These are phyloP conservation scores for Agelastica alni DNA, from an alignment of 2,888 invertebrate species.

Conservation along the genomic window DNA sequence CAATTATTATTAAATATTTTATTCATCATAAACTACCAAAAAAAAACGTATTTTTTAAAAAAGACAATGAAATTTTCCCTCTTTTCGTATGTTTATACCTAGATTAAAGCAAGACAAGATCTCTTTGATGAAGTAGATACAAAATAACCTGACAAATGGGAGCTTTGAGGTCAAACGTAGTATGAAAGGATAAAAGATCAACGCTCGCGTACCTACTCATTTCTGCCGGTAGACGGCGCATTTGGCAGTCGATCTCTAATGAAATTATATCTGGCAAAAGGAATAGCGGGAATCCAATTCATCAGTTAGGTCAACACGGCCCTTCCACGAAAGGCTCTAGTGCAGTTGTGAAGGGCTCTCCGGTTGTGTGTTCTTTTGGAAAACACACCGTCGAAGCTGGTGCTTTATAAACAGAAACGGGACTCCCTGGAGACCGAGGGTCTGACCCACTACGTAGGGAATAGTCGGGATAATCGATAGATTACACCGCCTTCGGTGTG, in stretches of 20 bases:
- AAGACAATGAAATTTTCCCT: too few relatives aligned
- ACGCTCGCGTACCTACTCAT: conserved; percentile 13
- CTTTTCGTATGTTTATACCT: too few relatives aligned
- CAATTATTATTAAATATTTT: too few relatives aligned
- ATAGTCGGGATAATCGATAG: conserved; percentile 49
- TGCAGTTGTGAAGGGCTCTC: conserved; percentile 34
- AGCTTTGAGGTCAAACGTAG: too few relatives aligned
- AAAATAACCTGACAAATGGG: too few relatives aligned
- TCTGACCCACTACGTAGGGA: conserved; percentile 47
- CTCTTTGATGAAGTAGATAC: too few relatives aligned
- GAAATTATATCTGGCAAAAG: conserved; percentile 36
- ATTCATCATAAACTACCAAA: too few relatives aligned
- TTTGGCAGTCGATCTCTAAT: conserved; percentile 29
- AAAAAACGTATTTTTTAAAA: too few relatives aligned
- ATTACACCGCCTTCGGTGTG: too few relatives aligned
- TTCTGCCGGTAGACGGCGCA: conserved; percentile 15
- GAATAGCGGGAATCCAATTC: conserved; percentile 33
- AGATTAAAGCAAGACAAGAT: too few relatives aligned
- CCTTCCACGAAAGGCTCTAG: conserved; percentile 34
- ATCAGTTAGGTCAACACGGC: conserved; percentile 41
- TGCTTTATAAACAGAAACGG: conserved; percentile 50
- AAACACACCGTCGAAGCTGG: conserved; percentile 41
- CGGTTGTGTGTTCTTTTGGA: conserved; percentile 47
- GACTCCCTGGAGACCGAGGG: conserved; percentile 50
- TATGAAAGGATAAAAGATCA: conserved; percentile 10